Evolutionary conservation across 2,888 invertebrate genomes (phyloP), one percentile per base, ranked within the genome.

Genomic region (Baccha elongata): DNA sequence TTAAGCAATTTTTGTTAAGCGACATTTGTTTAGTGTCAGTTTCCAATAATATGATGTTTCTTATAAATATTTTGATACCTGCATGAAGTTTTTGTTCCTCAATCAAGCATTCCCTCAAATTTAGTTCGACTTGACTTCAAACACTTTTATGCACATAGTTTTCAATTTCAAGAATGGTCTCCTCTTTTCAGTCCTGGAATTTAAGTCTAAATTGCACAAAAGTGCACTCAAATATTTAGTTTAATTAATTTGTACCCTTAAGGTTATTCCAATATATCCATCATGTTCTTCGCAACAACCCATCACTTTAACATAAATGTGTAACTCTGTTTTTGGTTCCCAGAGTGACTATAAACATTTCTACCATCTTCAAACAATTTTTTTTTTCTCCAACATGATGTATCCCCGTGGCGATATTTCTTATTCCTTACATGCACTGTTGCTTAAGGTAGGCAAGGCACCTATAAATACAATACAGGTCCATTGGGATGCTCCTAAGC

Each of bases 401-500:
- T 62, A 79, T 67, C 76, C 71, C 53, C 60, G 52, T 60, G 58
- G 76, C 76, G 35, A 67, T 78, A 35, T 48, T 73, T 72, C 72
- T 72, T 78, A 78, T 64, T 72, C 62, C 60, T 13, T 29, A 32
- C 76, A 68, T 68, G 32, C 17, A 46, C 44, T 48, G 64, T 65
- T 58, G 23, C 65, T 40, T 13, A 62, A 65, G 50, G 58, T 58
- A 69, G 6, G 4, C 11, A 32, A 46, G 0, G 7, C 13, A 50
- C 10, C 13, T 23, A 17, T 32, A n/a, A n/a, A 17, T 29, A 58
- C 21, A 26, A 58, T n/a, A n/a, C 48, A 71, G 53, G 71, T 65
- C 72, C 67, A 37, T 62, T 67, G 83, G 72, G 78, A 78, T 78
- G 83, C 72, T 78, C 26, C 72, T 78, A 83, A 78, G 78, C 83